Conservation (phyloP, 2,113 vertebrate genomes). For the Microcebus ravelobensis region DNA sequence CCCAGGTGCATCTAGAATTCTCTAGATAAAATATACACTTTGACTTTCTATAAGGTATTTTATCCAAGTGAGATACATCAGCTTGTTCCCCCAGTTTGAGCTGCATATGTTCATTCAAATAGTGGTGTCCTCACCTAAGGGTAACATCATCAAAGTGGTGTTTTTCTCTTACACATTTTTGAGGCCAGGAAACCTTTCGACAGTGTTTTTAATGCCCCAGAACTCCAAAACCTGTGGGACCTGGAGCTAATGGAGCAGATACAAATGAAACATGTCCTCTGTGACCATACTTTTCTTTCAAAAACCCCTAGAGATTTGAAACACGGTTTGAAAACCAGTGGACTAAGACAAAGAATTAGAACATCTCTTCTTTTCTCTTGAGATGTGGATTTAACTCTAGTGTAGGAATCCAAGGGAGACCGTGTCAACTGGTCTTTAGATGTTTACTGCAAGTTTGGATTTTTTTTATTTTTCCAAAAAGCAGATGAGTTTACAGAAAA, state of each 20-base stretch:
- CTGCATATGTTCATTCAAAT: conserved; percentile 34
- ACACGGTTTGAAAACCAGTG: conserved; percentile 66
- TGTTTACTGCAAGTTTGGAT: conserved; percentile 34
- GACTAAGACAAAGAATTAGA: conserved; percentile 72
- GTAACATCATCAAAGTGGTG: conserved; percentile 41
- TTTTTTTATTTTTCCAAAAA: conserved; percentile 56
- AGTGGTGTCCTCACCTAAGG: conserved; percentile 31
- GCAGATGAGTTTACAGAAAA: conserved; percentile 50
- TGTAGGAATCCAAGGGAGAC: not conserved
- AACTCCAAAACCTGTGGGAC: conserved; percentile 54
- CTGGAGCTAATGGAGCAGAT: conserved; percentile 52
- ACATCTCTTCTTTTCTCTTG: conserved; percentile 56
- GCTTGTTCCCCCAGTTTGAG: not conserved
- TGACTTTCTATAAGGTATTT: conserved; percentile 21
- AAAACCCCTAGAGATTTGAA: conserved; percentile 58
- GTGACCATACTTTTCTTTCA: conserved; percentile 59
- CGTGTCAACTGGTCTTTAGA: conserved; percentile 34
- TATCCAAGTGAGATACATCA: not conserved
- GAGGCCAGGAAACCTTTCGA: conserved; percentile 56
- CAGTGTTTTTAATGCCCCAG: conserved; percentile 64
- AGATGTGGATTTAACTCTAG: conserved; percentile 42
- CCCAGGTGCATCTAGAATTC: not conserved
- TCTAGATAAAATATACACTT: not conserved
- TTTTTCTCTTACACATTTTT: conserved; percentile 57
- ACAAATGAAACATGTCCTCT: conserved; percentile 68